phyloP scores from a whole-genome alignment of 1,140 invertebrate genomes.

The Stegodyphus mimosarum region DNA sequence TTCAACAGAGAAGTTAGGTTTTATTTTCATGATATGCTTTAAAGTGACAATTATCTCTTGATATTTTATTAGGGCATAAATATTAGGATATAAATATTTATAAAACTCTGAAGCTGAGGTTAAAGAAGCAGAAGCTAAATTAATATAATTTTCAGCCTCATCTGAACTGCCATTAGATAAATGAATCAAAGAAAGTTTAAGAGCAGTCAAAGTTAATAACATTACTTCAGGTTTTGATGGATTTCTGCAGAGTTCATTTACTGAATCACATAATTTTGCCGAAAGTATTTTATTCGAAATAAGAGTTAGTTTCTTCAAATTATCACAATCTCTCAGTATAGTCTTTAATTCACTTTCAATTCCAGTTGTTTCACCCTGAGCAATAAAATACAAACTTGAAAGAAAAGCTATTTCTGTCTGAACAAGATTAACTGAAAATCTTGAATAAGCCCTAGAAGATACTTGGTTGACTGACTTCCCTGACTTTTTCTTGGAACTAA shows the following conservation, averaged over 20 bases:
- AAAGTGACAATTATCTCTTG: conserved; percentile 15
- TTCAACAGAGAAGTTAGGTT: conserved; percentile 2
- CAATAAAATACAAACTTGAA: conserved; percentile 2
- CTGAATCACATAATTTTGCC: background rate
- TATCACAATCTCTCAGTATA: conserved; percentile 9
- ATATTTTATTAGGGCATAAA: conserved; percentile 27
- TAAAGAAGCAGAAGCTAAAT: background rate
- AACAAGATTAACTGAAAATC: background rate
- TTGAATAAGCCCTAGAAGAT: background rate
- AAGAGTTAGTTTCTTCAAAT: background rate
- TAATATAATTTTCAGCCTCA: background rate
- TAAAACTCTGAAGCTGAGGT: background rate
- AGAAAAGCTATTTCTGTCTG: conserved; percentile 24
- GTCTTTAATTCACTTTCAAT: conserved; percentile 24
- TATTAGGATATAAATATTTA: conserved; percentile 14
- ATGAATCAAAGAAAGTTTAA: conserved; percentile 1
- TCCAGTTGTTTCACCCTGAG: background rate
- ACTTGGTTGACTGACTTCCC: background rate
- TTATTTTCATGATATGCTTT: background rate
- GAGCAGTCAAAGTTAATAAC: background rate
- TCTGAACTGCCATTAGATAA: conserved; percentile 14
- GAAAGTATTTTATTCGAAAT: background rate
- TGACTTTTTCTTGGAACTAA: conserved; percentile 3
- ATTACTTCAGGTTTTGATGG: conserved; percentile 11
- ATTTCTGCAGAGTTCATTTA: background rate